phyloP scores from a whole-genome alignment of 2,113 vertebrate species.

The Lagenorhynchus albirostris region DNA sequence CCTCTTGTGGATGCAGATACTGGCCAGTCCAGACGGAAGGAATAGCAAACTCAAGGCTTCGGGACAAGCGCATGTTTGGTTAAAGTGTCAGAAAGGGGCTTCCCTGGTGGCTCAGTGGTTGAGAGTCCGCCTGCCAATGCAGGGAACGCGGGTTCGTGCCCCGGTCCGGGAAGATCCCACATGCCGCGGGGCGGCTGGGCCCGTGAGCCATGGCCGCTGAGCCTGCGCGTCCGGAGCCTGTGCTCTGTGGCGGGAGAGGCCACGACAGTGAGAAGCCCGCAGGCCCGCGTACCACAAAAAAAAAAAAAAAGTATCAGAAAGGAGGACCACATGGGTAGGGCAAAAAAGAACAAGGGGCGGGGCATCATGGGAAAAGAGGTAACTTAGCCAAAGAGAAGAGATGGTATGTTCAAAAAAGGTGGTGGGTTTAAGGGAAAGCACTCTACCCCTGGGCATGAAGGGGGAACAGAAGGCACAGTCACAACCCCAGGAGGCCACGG shows the following conservation, averaged over 20 bases:
- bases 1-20: rapidly evolving
- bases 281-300: too few species aligned
- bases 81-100: neutral
- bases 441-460: too few species aligned
- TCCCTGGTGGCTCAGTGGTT: too few species aligned
- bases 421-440: rapidly evolving
- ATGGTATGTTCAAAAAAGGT: rapidly evolving
- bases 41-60: rapidly evolving
- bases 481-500: rapidly evolving
- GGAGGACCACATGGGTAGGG: neutral
- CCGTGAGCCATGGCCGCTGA: too few species aligned
- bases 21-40: neutral
- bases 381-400: neutral
- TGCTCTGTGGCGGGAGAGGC: too few species aligned
- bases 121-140: too few species aligned
- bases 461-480: rapidly evolving
- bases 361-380: neutral
- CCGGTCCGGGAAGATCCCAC: too few species aligned
- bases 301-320: neutral
- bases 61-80: too few species aligned
- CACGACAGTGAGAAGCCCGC: too few species aligned
- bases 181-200: too few species aligned
- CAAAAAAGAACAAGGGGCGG: neutral
- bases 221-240: too few species aligned
- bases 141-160: too few species aligned